Evolutionary conservation across 2,113 vertebrate genomes (phyloP).

Genomic region (Cyprinus carpio): DNA sequence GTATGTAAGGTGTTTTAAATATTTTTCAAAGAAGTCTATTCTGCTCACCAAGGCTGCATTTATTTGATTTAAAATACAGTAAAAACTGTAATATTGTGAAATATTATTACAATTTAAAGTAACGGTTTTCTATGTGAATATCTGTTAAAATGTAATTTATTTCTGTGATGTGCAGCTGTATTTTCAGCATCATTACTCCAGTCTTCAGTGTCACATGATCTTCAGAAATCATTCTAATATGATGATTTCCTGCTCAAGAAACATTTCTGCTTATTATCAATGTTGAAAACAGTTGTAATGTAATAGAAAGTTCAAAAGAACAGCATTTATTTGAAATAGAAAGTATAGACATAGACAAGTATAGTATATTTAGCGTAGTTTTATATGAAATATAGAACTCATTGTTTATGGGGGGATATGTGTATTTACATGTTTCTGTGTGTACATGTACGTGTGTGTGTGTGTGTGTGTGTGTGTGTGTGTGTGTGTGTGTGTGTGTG

Average conservation of each 20-base stretch:
- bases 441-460: neutral
- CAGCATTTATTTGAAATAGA: neutral
- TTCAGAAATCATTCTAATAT: neutral
- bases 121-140: neutral
- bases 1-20: too few species aligned
- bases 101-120: neutral
- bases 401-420: neutral
- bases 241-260: neutral
- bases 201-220: neutral
- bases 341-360: too few species aligned
- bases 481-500: constrained; percentile 30
- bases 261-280: neutral
- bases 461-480: neutral
- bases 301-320: neutral
- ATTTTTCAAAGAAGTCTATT: neutral
- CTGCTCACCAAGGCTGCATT: neutral
- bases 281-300: neutral
- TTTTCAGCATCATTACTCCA: neutral
- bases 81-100: neutral
- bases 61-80: neutral
- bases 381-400: neutral
- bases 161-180: neutral
- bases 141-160: neutral
- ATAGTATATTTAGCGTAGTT: neutral
- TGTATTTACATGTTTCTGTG: neutral